Percentiles rank a stretch among this genome's conserved stretches.
phyloP scores from a whole-genome alignment of 2,888 invertebrate species.

The Mythimna ferrago region DNA sequence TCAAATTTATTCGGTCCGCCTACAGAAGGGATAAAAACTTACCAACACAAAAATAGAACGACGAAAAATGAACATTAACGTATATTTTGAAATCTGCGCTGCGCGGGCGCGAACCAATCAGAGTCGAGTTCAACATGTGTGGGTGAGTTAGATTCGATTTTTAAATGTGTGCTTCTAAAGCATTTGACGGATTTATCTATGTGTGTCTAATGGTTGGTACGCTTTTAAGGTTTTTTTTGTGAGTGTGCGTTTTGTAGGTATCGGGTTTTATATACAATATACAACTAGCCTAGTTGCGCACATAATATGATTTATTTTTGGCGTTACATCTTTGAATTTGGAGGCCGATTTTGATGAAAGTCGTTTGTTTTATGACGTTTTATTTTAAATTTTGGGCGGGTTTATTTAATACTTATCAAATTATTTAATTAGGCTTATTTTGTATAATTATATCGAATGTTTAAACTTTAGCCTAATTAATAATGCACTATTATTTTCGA shows the following conservation, averaged over 20 bases:
- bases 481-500: not conserved
- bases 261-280: constrained; percentile 26
- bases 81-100: constrained; percentile 75
- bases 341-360: constrained; percentile 55
- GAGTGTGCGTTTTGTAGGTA: constrained; percentile 49
- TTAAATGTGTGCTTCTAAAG: constrained; percentile 66
- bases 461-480: not conserved
- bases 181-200: constrained; percentile 49
- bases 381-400: constrained; percentile 7
- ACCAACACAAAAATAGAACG: constrained; percentile 87
- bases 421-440: not conserved
- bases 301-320: constrained; percentile 53
- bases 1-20: constrained; percentile 71
- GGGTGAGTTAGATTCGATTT: constrained; percentile 67
- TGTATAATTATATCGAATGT: no score
- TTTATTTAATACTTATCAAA: not conserved
- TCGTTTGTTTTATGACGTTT: constrained; percentile 6
- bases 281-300: constrained; percentile 24
- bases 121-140: constrained; percentile 65
- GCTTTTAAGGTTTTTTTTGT: constrained; percentile 50
- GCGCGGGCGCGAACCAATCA: constrained; percentile 76
- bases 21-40: constrained; percentile 84
- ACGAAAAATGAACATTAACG: constrained; percentile 85
- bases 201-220: constrained; percentile 55
- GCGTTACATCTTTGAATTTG: constrained; percentile 49